Conservation (phyloP, 2,113 vertebrate species). For the Synodontis membranacea region DNA sequence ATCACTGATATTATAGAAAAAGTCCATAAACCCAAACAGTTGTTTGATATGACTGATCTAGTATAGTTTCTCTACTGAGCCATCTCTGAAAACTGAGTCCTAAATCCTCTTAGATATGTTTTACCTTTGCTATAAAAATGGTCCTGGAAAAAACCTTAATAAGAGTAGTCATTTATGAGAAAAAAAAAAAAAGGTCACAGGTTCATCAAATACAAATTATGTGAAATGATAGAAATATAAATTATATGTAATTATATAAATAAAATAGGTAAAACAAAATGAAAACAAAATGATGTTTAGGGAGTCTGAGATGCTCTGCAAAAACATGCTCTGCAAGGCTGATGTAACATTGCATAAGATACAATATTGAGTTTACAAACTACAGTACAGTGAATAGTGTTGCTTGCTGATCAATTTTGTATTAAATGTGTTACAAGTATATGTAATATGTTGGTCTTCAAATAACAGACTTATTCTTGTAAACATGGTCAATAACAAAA, state of each 20-base stretch:
- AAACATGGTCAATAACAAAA: conserved; percentile 28
- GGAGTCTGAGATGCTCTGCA: background rate
- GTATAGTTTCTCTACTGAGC: conserved; percentile 46
- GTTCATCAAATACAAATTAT: conserved; percentile 6
- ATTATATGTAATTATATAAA: conserved; percentile 40
- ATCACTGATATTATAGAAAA: conserved; percentile 35
- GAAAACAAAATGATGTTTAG: conserved; percentile 20
- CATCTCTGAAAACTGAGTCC: conserved; percentile 33
- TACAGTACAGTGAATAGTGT: conserved; percentile 24
- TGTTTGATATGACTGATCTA: conserved; percentile 43
- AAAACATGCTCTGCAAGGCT: conserved; percentile 17
- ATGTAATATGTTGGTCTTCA: conserved; percentile 31
- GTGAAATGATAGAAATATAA: background rate
- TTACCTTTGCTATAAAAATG: conserved; percentile 40
- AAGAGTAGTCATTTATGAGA: conserved; percentile 23
- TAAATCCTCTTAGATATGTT: conserved; percentile 45
- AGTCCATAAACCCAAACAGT: conserved; percentile 38
- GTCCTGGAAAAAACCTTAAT: conserved; percentile 25
- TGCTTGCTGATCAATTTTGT: conserved; percentile 19
- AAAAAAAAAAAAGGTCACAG: background rate
- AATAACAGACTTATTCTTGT: conserved; percentile 26
- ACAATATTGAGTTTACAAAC: conserved; percentile 23
- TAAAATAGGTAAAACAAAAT: conserved; percentile 31
- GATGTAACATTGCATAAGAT: conserved; percentile 24
- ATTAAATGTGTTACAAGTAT: conserved; percentile 30